Evolutionary conservation across 2,113 vertebrate species (phyloP).

Genomic region (Pluvialis apricaria): DNA sequence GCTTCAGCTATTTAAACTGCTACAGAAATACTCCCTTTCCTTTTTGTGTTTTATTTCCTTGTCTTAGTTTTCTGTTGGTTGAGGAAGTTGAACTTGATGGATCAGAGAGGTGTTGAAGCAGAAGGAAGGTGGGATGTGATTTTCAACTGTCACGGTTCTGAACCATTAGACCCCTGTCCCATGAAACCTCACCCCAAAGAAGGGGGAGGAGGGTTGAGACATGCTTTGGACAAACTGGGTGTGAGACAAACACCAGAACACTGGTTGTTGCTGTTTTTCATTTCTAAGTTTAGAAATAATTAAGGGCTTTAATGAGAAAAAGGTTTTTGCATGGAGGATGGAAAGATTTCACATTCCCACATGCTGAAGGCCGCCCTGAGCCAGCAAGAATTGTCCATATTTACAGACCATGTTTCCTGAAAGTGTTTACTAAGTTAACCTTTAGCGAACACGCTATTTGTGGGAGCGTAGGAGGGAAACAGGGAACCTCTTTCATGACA

Average conservation of each 20-base stretch:
- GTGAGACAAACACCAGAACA: background rate
- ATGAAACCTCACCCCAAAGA: background rate
- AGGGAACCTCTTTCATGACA: background rate
- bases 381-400: background rate
- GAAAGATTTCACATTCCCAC: background rate
- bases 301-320: background rate
- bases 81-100: background rate
- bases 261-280: background rate
- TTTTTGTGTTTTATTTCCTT: background rate
- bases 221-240: background rate
- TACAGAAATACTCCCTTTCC: background rate
- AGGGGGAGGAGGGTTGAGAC: background rate
- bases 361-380: background rate
- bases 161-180: too few species aligned
- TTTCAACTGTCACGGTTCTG: background rate
- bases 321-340: background rate
- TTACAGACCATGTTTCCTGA: background rate
- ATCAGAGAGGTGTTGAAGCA: background rate
- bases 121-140: background rate
- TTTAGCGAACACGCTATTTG: background rate
- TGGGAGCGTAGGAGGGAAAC: background rate
- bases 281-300: conserved; percentile 41
- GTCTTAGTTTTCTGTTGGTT: background rate
- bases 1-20: background rate
- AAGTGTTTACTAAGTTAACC: background rate